Base-by-base conservation (phyloP, 2,113 vertebrate genomes). In the Nesogale talazaci region DNA sequence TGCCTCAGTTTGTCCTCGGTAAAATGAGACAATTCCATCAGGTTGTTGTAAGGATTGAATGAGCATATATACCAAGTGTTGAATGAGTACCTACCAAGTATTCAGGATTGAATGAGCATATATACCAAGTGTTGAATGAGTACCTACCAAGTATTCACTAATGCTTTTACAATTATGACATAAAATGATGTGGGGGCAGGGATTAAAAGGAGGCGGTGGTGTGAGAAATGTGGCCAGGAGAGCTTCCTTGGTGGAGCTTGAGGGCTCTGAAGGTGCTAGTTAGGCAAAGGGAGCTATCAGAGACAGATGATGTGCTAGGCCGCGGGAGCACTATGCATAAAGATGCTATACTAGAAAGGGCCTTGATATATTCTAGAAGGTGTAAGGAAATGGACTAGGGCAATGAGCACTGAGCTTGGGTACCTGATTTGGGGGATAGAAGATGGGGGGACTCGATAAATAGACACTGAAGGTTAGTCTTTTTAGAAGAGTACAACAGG, bases 1-100 rank as follows among this genome's bases (percentile, higher is more conserved):
- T 76, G 56, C 74, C 81, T 89, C 69, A n/a, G 61, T 92, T 69
- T 83, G 78, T 84, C 85, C 22, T 86, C 82, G 85, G n/a, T 74
- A 38, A 92, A 91, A 61, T 61, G 81, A 69, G 61, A 38, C 31
- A 56, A 69, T 77, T 70, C 16, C 7, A 65, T 93, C 20, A 17
- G n/a, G 25, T 61, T 34, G 23, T 91, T 74, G 40, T 36, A 59
- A 89, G 70, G 61, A 80, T 67, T 36, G 52, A 20, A 38, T 46
- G 67, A 77, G n/a, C 0, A 0, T 27, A 70, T 12, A 6, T 14
- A 83, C 72, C 9, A 59, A 27, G 17, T 82, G 29, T 40, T 63
- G 29, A 65, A 25, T 56, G 88, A n/a, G 56, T 29, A 14, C 31
- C 6, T 25, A 11, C 31, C 25, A 29, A 20, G 56, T 70, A 12